These are phyloP conservation scores for Nephila pilipes DNA, from an alignment of 1,140 invertebrate genomes.

Conservation along the genomic window DNA sequence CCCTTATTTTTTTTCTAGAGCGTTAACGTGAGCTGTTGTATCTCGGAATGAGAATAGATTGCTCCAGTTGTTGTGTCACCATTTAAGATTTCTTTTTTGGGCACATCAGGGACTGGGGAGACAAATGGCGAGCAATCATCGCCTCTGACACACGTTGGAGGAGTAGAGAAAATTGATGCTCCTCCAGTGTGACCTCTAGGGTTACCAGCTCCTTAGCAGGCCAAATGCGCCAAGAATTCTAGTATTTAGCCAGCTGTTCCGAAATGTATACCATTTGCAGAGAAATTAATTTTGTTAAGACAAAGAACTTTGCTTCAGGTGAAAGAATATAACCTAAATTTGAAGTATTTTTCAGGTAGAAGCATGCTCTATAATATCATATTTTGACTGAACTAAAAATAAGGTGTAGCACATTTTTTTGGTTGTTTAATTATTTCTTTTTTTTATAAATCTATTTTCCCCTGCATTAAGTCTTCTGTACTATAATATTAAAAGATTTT, in stretches of 20 bases:
- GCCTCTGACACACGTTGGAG: constrained; percentile 65
- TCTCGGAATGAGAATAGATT: constrained; percentile 63
- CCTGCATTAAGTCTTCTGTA: too few relatives aligned
- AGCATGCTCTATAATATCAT: too few relatives aligned
- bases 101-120: constrained; percentile 43
- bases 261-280: too few relatives aligned
- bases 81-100: constrained; percentile 73
- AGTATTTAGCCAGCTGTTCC: not conserved
- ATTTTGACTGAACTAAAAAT: too few relatives aligned
- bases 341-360: too few relatives aligned
- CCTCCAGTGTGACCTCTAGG: constrained; percentile 55
- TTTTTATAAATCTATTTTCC: not conserved
- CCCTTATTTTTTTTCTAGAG: not conserved
- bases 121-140: constrained; percentile 74
- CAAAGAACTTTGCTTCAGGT: too few relatives aligned
- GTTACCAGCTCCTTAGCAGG: not conserved
- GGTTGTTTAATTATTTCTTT: not conserved
- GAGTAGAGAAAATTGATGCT: constrained; percentile 66
- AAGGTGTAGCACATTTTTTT: not conserved
- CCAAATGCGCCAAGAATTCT: constrained; percentile 1
- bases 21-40: constrained; percentile 23
- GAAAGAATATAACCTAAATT: too few relatives aligned
- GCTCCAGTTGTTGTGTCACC: constrained; percentile 68
- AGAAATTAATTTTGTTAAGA: too few relatives aligned
- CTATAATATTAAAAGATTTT: too few relatives aligned